A percentile compares a stretch with the other conserved stretches of the same genome.
phyloP scores from a whole-genome alignment of 2,113 vertebrate genomes.

The Chionomys nivalis region DNA sequence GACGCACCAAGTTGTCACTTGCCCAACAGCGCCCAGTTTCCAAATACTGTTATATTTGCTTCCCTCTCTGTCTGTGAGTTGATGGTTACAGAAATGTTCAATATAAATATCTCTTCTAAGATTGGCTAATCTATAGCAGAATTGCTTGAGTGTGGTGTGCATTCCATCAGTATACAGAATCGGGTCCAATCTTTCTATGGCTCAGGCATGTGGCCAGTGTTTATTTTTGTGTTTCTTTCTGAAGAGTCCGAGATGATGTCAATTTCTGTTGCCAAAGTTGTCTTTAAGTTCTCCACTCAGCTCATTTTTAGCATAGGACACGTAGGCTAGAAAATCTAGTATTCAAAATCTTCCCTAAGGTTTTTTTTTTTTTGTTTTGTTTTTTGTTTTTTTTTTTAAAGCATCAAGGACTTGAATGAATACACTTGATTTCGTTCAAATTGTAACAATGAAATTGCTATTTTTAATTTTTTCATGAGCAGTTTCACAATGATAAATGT shows the following conservation, averaged over 20 bases:
- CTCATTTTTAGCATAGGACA: slow-evolving; percentile 66
- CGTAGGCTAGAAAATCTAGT: slow-evolving; percentile 45
- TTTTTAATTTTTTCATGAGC: slow-evolving; percentile 18
- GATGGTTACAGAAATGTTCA: not conserved
- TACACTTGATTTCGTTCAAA: slow-evolving; percentile 48
- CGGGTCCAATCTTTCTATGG: slow-evolving; percentile 46
- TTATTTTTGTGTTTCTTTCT: slow-evolving; percentile 71
- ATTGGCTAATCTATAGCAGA: slow-evolving; percentile 46
- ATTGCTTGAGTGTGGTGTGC: slow-evolving; percentile 1
- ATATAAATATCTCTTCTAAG: not conserved
- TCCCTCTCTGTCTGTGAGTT: slow-evolving; percentile 1
- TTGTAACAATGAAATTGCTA: slow-evolving; percentile 42
- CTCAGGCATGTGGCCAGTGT: slow-evolving; percentile 45
- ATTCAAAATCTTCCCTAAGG: slow-evolving; percentile 55
- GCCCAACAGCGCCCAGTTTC: not conserved
- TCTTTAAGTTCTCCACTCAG: slow-evolving; percentile 51
- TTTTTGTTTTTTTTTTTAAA: not conserved
- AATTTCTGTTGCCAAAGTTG: slow-evolving; percentile 63
- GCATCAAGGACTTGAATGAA: slow-evolving; percentile 5
- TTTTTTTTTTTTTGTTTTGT: not conserved
- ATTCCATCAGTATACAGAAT: not conserved
- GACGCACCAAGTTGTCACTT: not conserved
- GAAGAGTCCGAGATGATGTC: slow-evolving; percentile 59
- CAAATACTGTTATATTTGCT: slow-evolving; percentile 12
- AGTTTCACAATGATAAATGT: slow-evolving; percentile 48